phyloP scores from a whole-genome alignment of 2,797 vertebrate genomes.

The Coluber constrictor region DNA sequence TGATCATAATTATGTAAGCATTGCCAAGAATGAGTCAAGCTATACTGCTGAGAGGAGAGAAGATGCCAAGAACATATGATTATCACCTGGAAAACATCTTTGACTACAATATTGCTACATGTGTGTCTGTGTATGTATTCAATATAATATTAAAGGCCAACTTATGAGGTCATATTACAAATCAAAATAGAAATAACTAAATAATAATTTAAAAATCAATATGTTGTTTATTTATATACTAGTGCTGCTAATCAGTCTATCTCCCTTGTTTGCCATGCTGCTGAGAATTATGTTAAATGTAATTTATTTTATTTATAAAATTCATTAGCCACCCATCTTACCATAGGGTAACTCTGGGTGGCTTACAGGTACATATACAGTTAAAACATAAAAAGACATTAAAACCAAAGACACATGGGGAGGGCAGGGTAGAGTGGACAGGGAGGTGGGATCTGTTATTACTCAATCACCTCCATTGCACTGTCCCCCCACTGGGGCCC shows the following conservation, averaged over 20 bases:
- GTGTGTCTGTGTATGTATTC: background rate
- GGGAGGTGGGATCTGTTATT: background rate
- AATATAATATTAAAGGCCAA: background rate
- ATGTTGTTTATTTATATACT: background rate
- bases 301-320: background rate
- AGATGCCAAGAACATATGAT: background rate
- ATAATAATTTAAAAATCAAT: background rate
- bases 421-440: background rate
- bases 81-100: background rate
- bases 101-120: background rate
- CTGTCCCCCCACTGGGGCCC: background rate
- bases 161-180: background rate
- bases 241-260: background rate
- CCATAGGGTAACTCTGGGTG: background rate
- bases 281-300: background rate
- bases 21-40: background rate
- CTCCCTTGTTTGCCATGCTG: background rate
- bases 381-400: background rate
- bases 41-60: background rate
- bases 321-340: background rate
- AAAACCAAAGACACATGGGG: background rate
- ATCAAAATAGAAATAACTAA: background rate
- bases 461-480: background rate
- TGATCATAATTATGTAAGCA: background rate
- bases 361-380: background rate